Conservation (phyloP, 2,888 invertebrate species). For the Dryococelus australis region DNA sequence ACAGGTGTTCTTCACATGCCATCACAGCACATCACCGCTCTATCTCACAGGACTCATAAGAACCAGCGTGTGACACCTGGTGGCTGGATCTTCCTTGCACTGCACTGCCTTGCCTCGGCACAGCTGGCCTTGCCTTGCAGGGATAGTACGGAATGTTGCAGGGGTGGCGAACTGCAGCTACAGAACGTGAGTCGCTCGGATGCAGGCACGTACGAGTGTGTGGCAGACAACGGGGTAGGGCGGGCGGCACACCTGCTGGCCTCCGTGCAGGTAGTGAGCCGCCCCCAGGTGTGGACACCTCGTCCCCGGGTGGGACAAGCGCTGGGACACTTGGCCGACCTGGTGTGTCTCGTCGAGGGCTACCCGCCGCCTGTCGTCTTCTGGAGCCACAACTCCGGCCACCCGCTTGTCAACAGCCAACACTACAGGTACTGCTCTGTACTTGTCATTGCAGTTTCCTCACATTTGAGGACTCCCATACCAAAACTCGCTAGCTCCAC, state of each 20-base stretch:
- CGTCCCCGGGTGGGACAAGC: constrained; percentile 8
- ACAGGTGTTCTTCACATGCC: too few species aligned
- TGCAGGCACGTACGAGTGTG: not conserved
- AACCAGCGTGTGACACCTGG: too few species aligned
- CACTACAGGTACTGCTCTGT: not conserved
- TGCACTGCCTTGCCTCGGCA: too few species aligned
- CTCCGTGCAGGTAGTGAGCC: not conserved
- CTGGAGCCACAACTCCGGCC: constrained; percentile 18
- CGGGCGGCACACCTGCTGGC: not conserved
- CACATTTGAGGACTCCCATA: too few species aligned
- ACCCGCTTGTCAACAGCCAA: not conserved
- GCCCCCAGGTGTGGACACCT: not conserved
- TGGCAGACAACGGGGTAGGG: constrained; percentile 12
- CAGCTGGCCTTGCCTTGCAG: too few species aligned
- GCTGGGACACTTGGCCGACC: not conserved
- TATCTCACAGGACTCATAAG: too few species aligned
- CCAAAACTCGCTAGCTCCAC: too few species aligned
- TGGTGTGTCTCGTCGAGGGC: not conserved
- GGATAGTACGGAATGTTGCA: not conserved
- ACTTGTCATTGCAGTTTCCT: not conserved
- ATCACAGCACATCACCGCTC: too few species aligned
- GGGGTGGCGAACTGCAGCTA: not conserved
- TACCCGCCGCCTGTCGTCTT: not conserved
- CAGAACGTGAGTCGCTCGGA: not conserved
- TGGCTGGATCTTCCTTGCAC: too few species aligned